Evolutionary conservation across 2,888 invertebrate genomes (phyloP).

Genomic region (Sturmia bella): DNA sequence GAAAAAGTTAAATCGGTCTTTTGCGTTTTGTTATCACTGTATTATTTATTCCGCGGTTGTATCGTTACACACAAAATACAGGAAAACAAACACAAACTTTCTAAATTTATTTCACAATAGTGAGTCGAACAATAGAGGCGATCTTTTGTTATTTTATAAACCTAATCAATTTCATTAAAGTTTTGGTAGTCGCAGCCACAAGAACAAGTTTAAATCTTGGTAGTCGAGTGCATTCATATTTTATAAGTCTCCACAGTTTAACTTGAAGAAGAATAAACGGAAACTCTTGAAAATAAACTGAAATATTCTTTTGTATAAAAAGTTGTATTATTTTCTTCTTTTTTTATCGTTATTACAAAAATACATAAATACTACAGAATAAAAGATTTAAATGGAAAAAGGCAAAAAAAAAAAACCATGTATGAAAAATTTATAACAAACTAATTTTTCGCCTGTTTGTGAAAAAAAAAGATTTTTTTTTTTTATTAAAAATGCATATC

Average conservation of each 20-base stretch:
- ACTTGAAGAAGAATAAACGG: neutral
- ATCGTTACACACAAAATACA: neutral
- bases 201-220: neutral
- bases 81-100: conserved; percentile 30
- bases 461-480: neutral
- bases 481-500: conserved; percentile 13
- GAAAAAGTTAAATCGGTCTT: neutral
- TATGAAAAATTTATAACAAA: conserved; percentile 26
- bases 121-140: conserved; percentile 37
- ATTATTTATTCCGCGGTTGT: conserved; percentile 3
- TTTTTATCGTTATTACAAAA: conserved; percentile 25
- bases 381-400: neutral
- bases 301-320: conserved; percentile 27
- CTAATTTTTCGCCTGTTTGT: conserved; percentile 11
- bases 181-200: neutral
- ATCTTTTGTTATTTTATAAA: conserved; percentile 55
- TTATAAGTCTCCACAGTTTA: conserved; percentile 1
- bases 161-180: conserved; percentile 61
- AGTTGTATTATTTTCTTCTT: neutral
- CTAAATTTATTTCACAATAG: conserved; percentile 54
- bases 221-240: neutral
- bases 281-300: neutral
- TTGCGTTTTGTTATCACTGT: neutral
- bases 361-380: conserved; percentile 22
- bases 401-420: too few relatives aligned